Evolutionary conservation across 2,113 vertebrate genomes (phyloP).

Genomic region (Boleophthalmus pectinirostris): DNA sequence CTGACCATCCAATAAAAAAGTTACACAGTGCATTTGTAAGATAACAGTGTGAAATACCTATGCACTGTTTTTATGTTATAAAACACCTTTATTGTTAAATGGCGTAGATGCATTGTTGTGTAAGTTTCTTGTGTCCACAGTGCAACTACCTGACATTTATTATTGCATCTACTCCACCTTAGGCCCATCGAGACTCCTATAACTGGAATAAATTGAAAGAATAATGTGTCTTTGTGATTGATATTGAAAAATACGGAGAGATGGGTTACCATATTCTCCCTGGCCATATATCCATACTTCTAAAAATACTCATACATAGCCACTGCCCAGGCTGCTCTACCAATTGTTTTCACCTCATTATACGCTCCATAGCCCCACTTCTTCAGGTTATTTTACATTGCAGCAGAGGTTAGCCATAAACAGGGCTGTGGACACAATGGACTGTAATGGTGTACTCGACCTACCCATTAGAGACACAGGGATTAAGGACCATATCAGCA

Average conservation of each 20-base stretch:
- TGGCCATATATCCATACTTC: background rate
- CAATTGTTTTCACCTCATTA: background rate
- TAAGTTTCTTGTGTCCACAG: background rate
- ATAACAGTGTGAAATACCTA: too few relatives aligned
- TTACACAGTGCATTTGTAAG: too few relatives aligned
- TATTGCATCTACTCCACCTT: background rate
- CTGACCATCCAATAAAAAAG: too few relatives aligned
- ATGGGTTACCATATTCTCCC: background rate
- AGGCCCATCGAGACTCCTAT: background rate
- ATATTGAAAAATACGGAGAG: background rate
- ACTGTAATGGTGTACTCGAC: conserved; percentile 21
- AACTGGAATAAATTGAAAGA: background rate
- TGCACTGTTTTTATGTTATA: background rate
- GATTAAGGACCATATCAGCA: conserved; percentile 19
- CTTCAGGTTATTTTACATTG: background rate
- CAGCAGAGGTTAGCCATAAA: conserved; percentile 23
- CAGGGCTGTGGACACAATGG: conserved; percentile 13
- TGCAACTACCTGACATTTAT: background rate
- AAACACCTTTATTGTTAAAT: background rate
- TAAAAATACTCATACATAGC: background rate
- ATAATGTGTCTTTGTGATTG: background rate
- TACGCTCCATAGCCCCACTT: background rate
- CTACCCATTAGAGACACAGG: conserved; percentile 15
- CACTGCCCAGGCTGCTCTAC: background rate
- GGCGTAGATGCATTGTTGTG: background rate